Percentiles rank a stretch among this genome's conserved stretches.
These are phyloP conservation scores for Morone saxatilis DNA, from an alignment of 2,113 vertebrate genomes.

Conservation along the genomic window DNA sequence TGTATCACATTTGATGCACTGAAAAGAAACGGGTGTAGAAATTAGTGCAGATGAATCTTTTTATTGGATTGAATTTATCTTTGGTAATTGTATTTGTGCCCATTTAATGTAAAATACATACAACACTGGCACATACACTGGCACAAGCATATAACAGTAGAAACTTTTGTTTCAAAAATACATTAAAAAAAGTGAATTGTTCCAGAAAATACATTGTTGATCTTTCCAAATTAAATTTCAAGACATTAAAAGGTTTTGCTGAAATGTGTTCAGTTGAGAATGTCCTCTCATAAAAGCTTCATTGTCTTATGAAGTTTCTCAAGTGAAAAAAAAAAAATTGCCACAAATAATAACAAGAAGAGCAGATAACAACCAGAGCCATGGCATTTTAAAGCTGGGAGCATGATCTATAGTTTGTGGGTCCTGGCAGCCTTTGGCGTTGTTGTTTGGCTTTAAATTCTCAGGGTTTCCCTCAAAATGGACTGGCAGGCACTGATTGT, in stretches of 20 bases:
- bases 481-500: constrained; percentile 79
- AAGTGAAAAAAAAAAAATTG: constrained; percentile 1
- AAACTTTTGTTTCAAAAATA: constrained; percentile 5
- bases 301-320: background rate
- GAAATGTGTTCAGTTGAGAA: background rate
- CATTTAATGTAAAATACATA: background rate
- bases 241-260: background rate
- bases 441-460: constrained; percentile 56
- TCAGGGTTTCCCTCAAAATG: constrained; percentile 83
- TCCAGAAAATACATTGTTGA: background rate
- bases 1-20: background rate
- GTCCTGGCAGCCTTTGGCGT: constrained; percentile 71
- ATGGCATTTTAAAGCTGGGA: constrained; percentile 1
- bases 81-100: background rate
- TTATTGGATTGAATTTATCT: constrained; percentile 14
- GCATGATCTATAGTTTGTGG: background rate
- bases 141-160: too few relatives aligned
- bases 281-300: background rate
- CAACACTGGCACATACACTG: background rate
- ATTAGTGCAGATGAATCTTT: background rate
- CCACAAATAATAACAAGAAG: constrained; percentile 4
- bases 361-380: constrained; percentile 46
- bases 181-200: background rate
- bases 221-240: background rate
- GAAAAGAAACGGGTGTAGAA: background rate